Evolutionary conservation across 2,113 vertebrate species (phyloP), one percentile per base, ranked within the genome.

Genomic region (Cisticola juncidis): DNA sequence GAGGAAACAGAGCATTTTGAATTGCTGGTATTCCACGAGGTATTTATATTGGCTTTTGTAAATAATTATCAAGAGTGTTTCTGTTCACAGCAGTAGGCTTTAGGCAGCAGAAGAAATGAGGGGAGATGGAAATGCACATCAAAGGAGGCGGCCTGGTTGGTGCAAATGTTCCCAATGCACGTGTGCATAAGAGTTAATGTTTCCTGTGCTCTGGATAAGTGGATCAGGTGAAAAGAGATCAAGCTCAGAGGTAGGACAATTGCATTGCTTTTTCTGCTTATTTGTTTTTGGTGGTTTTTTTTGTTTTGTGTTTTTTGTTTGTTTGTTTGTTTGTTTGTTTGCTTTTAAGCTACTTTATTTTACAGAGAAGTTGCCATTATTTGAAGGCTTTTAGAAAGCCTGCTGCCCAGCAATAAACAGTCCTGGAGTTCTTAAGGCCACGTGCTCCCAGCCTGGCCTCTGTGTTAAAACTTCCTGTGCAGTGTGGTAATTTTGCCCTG

Each of bases 51-150:
- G 65, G 48, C n/a, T 86, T 90, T 51, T 51, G 42, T 65, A 51
- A 82, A 72, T 93, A 85, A 94, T 5, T 58, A 35, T 86, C 12
- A 4, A 16, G 80, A 90, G 78, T 81, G 77, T 86, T 95, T 94
- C 81, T 95, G 33, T 87, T 90, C 64, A n/a, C 88, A 96, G 94
- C 87, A 73, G 76, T 86, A 86, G 87, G 66, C 48, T 88, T 89
- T 92, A 94, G 81, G 90, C 81, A 85, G 78, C 61, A 57, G 89
- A 61, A 94, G 93, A 85, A 92, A 57, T 3, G 0, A 91, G 93
- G 61, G 73, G 77, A 94, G 50, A 69, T 77, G 89, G 81, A 94
- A 89, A 61, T 50, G 44, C 45, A n/a, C 73, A 11, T 89, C 73
- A 65, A 42, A 95, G 73, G 91, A 89, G 73, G 38, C 2, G 15